These are phyloP conservation scores for Eucera pruinosa DNA, from an alignment of 2,888 invertebrate genomes.

Conservation along the genomic window DNA sequence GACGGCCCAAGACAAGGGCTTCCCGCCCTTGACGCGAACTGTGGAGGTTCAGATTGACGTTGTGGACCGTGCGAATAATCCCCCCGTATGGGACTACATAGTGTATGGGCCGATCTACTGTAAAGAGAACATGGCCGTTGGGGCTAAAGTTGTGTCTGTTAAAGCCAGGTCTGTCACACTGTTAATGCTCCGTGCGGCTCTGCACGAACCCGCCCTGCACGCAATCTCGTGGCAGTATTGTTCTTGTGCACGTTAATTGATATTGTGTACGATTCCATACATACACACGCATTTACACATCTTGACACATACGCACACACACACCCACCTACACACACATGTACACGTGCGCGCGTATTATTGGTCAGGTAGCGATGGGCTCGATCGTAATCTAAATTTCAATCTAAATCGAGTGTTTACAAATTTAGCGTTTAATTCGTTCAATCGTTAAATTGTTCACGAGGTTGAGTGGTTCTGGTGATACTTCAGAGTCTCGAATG, in stretches of 20 bases:
- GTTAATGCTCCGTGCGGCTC: conserved; percentile 83
- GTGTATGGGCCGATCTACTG: conserved; percentile 98
- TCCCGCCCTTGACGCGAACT: conserved; percentile 96
- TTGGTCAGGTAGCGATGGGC: conserved; percentile 36
- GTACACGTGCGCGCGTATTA: conserved; percentile 38
- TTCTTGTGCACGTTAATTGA: conserved; percentile 85
- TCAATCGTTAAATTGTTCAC: background rate
- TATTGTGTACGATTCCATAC: conserved; percentile 83
- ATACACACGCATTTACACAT: conserved; percentile 62
- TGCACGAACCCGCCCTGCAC: conserved; percentile 84
- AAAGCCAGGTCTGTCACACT: conserved; percentile 97
- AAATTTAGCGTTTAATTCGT: no score
- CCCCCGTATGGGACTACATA: conserved; percentile 98
- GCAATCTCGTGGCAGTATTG: conserved; percentile 84
- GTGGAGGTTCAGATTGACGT: conserved; percentile 99
- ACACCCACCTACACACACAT: conserved; percentile 41
- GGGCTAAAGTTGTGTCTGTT: conserved; percentile 98
- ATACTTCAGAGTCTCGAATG: conserved; percentile 20
- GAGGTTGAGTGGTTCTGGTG: background rate
- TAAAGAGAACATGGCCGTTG: conserved; percentile 98
- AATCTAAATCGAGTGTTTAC: background rate
- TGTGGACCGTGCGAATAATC: conserved; percentile 99
- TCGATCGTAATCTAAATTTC: background rate
- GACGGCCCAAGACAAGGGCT: conserved; percentile 99
- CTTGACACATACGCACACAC: conserved; percentile 54